These are phyloP conservation scores for Reticulitermes lucifugus DNA, from an alignment of 2,888 invertebrate species.

Conservation along the genomic window DNA sequence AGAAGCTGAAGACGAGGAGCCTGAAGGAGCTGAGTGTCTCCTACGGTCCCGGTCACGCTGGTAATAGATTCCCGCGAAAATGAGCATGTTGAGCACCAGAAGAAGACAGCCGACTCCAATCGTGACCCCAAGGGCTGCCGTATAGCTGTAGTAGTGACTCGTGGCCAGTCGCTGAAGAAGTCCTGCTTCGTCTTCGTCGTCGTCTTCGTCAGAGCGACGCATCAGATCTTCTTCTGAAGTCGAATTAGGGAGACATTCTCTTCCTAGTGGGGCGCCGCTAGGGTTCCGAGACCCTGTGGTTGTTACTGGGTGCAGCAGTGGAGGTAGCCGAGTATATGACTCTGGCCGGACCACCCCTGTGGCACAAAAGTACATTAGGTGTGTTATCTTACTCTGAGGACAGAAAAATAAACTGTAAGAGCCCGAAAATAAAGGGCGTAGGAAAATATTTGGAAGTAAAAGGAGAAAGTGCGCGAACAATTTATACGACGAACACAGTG, in stretches of 20 bases:
- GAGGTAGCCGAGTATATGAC: constrained; percentile 65
- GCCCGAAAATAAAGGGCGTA: too few relatives aligned
- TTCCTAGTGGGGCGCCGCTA: constrained; percentile 45
- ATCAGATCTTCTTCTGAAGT: constrained; percentile 54
- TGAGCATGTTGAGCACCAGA: constrained; percentile 77
- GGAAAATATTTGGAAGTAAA: too few relatives aligned
- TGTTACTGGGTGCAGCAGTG: constrained; percentile 60
- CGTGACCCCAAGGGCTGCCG: constrained; percentile 81
- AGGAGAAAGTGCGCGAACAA: too few relatives aligned
- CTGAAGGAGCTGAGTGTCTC: constrained; percentile 55
- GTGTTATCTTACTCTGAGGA: too few relatives aligned
- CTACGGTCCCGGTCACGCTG: constrained; percentile 70
- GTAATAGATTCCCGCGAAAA: constrained; percentile 82
- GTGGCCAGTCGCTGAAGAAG: constrained; percentile 68
- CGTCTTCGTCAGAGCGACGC: constrained; percentile 54
- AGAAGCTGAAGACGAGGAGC: constrained; percentile 56
- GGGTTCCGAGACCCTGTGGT: constrained; percentile 49
- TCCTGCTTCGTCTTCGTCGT: constrained; percentile 67
- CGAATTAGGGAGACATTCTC: constrained; percentile 54
- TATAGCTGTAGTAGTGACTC: constrained; percentile 70
- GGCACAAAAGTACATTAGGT: constrained; percentile 35
- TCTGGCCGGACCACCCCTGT: constrained; percentile 66
- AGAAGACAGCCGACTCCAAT: constrained; percentile 80
- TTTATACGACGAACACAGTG: too few relatives aligned
- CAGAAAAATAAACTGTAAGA: too few relatives aligned